phyloP scores from a whole-genome alignment of 1,140 invertebrate genomes.

The Drosophila gunungcola region DNA sequence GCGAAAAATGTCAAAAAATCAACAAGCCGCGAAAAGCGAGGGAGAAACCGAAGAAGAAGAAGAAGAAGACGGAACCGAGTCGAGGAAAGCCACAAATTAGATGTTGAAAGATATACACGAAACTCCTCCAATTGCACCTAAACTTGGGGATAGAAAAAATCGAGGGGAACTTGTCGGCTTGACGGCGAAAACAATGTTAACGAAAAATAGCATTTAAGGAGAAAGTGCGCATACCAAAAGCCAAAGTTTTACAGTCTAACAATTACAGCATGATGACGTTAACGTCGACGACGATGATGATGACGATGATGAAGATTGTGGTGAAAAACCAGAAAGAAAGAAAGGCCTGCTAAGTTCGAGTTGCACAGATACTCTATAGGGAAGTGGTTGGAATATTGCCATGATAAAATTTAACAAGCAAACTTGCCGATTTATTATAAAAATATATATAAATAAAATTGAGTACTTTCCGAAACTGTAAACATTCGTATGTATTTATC shows the following conservation, averaged over 20 bases:
- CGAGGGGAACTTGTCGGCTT: constrained; percentile 40
- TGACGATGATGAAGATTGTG: constrained; percentile 49
- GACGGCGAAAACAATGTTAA: constrained; percentile 70
- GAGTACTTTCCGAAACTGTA: no score
- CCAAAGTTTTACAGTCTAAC: constrained; percentile 76
- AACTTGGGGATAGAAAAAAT: constrained; percentile 8
- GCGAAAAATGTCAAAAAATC: constrained; percentile 38
- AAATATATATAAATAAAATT: no score
- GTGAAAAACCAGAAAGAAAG: constrained; percentile 46
- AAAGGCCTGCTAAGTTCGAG: constrained; percentile 14
- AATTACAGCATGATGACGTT: constrained; percentile 65
- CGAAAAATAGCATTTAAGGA: constrained; percentile 79
- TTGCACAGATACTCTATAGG: constrained; percentile 32
- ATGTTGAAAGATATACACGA: constrained; percentile 54
- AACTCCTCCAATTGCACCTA: constrained; percentile 38
- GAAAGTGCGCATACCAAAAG: constrained; percentile 76
- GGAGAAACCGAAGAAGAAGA: constrained; percentile 4
- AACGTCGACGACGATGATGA: constrained; percentile 27
- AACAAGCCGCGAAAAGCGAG: constrained; percentile 33
- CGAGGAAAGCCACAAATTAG: constrained; percentile 75
- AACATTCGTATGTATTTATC: no score
- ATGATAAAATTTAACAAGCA: background rate
- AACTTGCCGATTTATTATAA: background rate
- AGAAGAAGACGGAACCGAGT: constrained; percentile 48
- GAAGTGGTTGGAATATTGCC: constrained; percentile 6